Conservation (phyloP, 1,140 invertebrate genomes). For the Leptinotarsa lineolata region DNA sequence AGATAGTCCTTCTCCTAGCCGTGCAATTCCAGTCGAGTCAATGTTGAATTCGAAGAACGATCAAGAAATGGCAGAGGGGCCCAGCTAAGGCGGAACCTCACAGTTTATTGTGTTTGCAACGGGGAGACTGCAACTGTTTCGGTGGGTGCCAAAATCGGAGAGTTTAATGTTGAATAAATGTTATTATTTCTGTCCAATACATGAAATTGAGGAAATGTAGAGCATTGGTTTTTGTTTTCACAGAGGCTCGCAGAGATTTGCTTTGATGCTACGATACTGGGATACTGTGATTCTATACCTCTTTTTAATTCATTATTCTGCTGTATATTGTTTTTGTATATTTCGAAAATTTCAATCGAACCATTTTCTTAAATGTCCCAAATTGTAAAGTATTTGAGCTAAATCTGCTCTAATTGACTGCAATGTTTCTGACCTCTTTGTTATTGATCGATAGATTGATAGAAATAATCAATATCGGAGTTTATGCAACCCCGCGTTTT, state of each 20-base stretch:
- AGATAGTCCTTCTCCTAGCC: slow-evolving; percentile 60
- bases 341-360: too few species aligned
- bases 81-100: slow-evolving; percentile 46
- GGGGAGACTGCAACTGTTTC: neutral
- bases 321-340: too few species aligned
- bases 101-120: neutral
- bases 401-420: too few species aligned
- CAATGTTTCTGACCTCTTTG: too few species aligned
- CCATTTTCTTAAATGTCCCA: too few species aligned
- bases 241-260: neutral
- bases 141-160: slow-evolving; percentile 1
- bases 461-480: too few species aligned
- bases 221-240: too few species aligned
- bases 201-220: neutral
- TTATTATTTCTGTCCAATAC: neutral
- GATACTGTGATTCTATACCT: neutral
- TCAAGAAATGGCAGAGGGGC: slow-evolving; percentile 55
- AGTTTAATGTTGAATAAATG: neutral
- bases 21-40: slow-evolving; percentile 52
- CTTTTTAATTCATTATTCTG: too few species aligned
- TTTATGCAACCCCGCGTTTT: too few species aligned
- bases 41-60: slow-evolving; percentile 55
- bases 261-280: neutral
- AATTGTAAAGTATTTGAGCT: too few species aligned
- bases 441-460: too few species aligned